A percentile compares a stretch with the other conserved stretches of the same genome.
Conservation (phyloP, 1,140 invertebrate genomes). For the Tetramorium alpestre region DNA sequence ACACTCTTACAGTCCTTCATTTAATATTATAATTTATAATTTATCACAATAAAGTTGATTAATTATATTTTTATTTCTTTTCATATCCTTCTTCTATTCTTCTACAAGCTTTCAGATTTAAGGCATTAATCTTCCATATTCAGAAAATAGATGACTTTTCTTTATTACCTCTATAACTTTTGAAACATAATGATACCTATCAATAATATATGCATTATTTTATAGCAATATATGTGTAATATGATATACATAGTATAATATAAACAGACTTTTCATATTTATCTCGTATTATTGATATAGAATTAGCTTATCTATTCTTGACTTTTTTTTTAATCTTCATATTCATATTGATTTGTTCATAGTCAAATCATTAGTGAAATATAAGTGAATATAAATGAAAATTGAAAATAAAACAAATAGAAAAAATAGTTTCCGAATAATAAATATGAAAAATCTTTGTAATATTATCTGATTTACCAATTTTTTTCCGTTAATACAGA, state of each 20-base stretch:
- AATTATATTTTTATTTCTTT: neutral
- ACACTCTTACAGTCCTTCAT: neutral
- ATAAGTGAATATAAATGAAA: neutral
- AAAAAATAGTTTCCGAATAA: neutral
- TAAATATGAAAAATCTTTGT: neutral
- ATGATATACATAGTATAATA: too few species aligned
- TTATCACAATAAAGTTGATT: neutral
- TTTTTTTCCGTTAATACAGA: constrained; percentile 89
- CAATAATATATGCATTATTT: neutral
- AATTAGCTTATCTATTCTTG: neutral
- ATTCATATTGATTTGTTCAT: neutral
- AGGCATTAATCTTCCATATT: constrained; percentile 92
- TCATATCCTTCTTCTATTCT: neutral
- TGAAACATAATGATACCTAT: constrained; percentile 91
- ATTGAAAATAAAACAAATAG: neutral
- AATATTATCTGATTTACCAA: constrained; percentile 85
- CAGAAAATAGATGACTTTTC: constrained; percentile 93
- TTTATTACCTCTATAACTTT: constrained; percentile 94
- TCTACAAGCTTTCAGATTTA: constrained; percentile 74
- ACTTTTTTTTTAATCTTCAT: neutral
- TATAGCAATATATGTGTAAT: too few species aligned
- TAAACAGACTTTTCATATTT: neutral
- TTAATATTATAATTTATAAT: constrained; percentile 36
- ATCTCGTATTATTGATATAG: neutral
- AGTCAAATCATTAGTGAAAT: neutral